These are phyloP conservation scores for Cladopsammia gracilis DNA, from an alignment of 64 coral and sea anemone genomes.

Conservation along the genomic window DNA sequence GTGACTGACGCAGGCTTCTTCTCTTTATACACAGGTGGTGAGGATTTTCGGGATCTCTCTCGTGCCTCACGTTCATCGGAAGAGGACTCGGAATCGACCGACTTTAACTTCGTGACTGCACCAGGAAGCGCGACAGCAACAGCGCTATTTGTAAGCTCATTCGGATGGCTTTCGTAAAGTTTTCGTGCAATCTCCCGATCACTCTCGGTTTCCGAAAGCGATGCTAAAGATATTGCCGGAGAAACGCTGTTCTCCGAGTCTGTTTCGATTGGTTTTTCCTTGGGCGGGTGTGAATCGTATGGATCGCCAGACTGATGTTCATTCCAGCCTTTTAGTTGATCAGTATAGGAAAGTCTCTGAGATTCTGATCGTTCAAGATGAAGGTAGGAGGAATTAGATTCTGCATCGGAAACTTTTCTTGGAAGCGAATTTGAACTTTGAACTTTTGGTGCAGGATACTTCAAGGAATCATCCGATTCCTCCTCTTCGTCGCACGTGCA, in stretches of 20 bases:
- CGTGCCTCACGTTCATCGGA: conserved; percentile 63
- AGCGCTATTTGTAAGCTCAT: neutral
- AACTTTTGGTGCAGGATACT: conserved; percentile 7
- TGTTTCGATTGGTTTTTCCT: conserved; percentile 54
- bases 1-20: conserved; percentile 2
- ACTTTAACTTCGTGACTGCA: conserved; percentile 72
- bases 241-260: conserved; percentile 89
- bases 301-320: conserved; percentile 25
- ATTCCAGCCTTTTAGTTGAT: conserved; percentile 76
- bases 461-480: neutral
- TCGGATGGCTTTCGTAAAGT: conserved; percentile 30
- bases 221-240: conserved; percentile 85
- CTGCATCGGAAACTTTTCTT: conserved; percentile 43
- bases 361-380: conserved; percentile 25
- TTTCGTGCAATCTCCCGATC: conserved; percentile 85
- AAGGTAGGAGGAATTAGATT: conserved; percentile 40
- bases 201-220: conserved; percentile 84
- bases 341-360: conserved; percentile 26
- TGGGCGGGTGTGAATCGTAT: conserved; percentile 44
- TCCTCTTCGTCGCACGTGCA: conserved; percentile 85
- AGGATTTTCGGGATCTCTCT: conserved; percentile 5
- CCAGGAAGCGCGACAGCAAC: conserved; percentile 56
- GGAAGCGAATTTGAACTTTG: conserved; percentile 54
- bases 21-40: conserved; percentile 32
- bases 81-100: conserved; percentile 74